Evolutionary conservation across 2,888 invertebrate species (phyloP).

Genomic region (Andrena flavipes): DNA sequence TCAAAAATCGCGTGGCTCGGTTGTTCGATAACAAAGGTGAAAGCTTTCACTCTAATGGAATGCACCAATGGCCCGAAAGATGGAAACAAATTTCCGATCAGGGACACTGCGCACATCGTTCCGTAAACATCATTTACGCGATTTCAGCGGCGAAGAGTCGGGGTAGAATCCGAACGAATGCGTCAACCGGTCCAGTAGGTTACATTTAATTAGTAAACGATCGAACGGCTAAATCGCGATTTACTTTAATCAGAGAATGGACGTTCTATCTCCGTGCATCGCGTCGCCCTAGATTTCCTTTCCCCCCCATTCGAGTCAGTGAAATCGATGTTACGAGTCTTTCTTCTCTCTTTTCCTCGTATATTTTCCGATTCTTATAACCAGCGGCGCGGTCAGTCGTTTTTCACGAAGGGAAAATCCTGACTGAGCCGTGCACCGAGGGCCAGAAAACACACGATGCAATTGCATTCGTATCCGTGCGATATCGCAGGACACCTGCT

Average conservation of each 20-base stretch:
- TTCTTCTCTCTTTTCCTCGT: slow-evolving; percentile 1
- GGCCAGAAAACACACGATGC: slow-evolving; percentile 44
- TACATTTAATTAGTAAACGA: background rate
- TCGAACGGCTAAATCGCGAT: background rate
- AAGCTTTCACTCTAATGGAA: no score
- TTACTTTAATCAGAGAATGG: slow-evolving; percentile 8
- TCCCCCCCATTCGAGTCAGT: slow-evolving; percentile 2
- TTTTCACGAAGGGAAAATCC: slow-evolving; percentile 37
- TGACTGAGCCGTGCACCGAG: slow-evolving; percentile 11
- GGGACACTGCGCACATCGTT: background rate
- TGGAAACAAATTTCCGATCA: background rate
- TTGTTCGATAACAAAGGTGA: background rate
- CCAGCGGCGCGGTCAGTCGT: slow-evolving; percentile 4
- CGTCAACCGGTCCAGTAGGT: background rate
- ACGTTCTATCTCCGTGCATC: slow-evolving; percentile 11
- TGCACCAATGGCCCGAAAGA: background rate
- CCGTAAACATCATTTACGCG: background rate
- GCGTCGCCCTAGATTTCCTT: slow-evolving; percentile 6
- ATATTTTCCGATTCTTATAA: slow-evolving; percentile 24
- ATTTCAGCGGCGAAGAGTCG: no score
- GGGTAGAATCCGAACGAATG: background rate
- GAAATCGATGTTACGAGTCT: slow-evolving; percentile 15
- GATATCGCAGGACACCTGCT: slow-evolving; percentile 42
- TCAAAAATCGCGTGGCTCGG: no score
- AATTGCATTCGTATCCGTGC: slow-evolving; percentile 39